Percentiles rank a stretch among this genome's conserved stretches.
Evolutionary conservation across 37 sponge, comb jelly and placozoan genomes (phyloP).

Genomic region (Petrosia ficiformis): DNA sequence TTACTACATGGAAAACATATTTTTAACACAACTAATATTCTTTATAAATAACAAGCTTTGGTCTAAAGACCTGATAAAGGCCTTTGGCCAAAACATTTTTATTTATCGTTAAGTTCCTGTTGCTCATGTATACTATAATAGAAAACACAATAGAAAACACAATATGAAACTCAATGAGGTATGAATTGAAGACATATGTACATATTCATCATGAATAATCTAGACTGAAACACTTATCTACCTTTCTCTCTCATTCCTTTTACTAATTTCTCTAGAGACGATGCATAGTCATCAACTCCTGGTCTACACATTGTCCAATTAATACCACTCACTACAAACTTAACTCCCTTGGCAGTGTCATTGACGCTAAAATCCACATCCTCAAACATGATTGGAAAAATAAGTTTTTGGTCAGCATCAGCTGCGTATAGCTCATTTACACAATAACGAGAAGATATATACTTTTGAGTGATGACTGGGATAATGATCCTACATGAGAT

Average conservation of each 20-base stretch:
- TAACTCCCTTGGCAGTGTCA: slow-evolving; percentile 49
- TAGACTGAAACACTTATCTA: no score
- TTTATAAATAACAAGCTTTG: no score
- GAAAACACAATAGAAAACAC: no score
- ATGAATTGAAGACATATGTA: no score
- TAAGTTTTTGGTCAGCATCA: slow-evolving; percentile 53
- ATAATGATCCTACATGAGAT: slow-evolving; percentile 52
- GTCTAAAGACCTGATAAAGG: no score
- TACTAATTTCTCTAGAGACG: slow-evolving; percentile 33
- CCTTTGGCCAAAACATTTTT: no score
- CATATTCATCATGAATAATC: no score
- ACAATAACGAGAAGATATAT: slow-evolving; percentile 62
- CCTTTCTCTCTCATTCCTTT: slow-evolving; percentile 52
- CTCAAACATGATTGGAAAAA: slow-evolving; percentile 74
- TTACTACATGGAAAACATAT: no score
- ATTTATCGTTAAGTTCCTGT: no score
- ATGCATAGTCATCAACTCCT: slow-evolving; percentile 47
- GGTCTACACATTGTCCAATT: slow-evolving; percentile 83
- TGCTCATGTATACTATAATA: no score
- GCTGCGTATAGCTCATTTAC: slow-evolving; percentile 74
- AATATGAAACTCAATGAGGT: no score
- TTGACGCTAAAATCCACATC: slow-evolving; percentile 50
- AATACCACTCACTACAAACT: slow-evolving; percentile 63
- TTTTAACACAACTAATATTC: no score
- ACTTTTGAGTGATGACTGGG: slow-evolving; percentile 62